Base-by-base conservation (phyloP, 2,113 vertebrate species). In the Ceyx melanurus region DNA sequence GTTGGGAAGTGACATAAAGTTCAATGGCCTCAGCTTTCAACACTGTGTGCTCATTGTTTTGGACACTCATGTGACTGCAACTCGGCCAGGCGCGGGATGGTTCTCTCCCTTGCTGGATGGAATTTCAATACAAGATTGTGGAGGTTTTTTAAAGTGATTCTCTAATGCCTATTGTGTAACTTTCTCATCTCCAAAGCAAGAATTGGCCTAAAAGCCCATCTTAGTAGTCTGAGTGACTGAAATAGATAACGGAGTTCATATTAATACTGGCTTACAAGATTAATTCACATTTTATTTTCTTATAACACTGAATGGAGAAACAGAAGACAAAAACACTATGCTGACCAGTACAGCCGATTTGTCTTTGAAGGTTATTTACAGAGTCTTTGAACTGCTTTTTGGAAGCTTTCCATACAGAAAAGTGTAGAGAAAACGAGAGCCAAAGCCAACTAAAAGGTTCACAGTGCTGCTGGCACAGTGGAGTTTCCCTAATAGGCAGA, bases 1-100 rank as follows among this genome's bases (percentile, higher is more conserved):
- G 90, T 91, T 86, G 86, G 85, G 54, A 96, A 96, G 92, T 93
- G 75, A 95, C 94, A 96, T 96, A 95, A 97, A 97, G 90, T 96
- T 96, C 96, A 94, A 56, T 87, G 88, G 95, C 95, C 92, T 97
- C 92, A 93, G 94, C 81, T 95, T 93, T 93, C 86, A 74, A 78
- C 79, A 86, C 91, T 80, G 79, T 94, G 94, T 74, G 76, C 56
- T 90, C 93, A 93, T 95, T 95, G 92, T 93, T 95, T 95, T 82
- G 66, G 66, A 90, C 51, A 62, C 45, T 91, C 84, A 70, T 60
- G 46, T 82, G 87, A 93, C 67, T 80, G 60, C 12, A 0, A 93
- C 87, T 83, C 82, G 76, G 78, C 90, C 81, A 82, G 84, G 90
- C 89, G 4, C 75, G 85, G 79, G 57, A 33, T 66, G 54, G 33